phyloP scores from a whole-genome alignment of 2,888 invertebrate species.

The Ectemnius continuus region DNA sequence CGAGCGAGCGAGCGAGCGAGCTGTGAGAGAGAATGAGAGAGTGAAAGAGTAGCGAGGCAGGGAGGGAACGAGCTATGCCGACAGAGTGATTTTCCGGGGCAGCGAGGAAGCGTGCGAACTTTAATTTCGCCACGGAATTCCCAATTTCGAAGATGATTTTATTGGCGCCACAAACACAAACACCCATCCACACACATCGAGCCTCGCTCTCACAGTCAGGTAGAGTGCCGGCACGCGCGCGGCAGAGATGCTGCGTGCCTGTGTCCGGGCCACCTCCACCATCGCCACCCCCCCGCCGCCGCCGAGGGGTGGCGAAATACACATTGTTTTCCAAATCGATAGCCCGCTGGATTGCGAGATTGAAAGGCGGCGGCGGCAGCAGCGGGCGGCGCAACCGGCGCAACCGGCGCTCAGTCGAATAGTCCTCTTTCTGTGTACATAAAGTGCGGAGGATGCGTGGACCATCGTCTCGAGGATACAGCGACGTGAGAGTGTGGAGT shows the following conservation, averaged over 20 bases:
- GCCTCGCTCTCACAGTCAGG: not conserved
- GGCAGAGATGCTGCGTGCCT: too few species aligned
- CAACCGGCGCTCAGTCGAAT: too few species aligned
- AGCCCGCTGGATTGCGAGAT: not conserved
- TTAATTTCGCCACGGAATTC: slow-evolving; percentile 26
- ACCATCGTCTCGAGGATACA: too few species aligned
- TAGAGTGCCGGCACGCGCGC: too few species aligned
- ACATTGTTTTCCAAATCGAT: slow-evolving; percentile 3
- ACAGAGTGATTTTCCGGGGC: slow-evolving; percentile 26
- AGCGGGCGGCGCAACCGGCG: too few species aligned
- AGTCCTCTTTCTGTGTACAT: slow-evolving; percentile 38
- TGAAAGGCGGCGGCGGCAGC: too few species aligned
- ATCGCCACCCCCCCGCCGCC: too few species aligned
- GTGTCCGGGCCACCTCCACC: too few species aligned
- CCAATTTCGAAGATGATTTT: slow-evolving; percentile 30
- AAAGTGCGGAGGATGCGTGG: slow-evolving; percentile 5
- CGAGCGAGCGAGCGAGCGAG: slow-evolving; percentile 2
- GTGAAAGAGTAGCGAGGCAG: not conserved
- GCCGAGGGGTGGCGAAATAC: not conserved
- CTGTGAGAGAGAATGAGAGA: not conserved
- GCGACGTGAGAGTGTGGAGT: slow-evolving; percentile 7
- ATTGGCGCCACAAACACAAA: slow-evolving; percentile 40
- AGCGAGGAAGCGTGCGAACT: slow-evolving; percentile 9
- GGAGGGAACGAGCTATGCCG: not conserved
- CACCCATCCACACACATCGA: not conserved